Conservation (phyloP, 1,140 invertebrate species). For the Drosophila truncata region DNA sequence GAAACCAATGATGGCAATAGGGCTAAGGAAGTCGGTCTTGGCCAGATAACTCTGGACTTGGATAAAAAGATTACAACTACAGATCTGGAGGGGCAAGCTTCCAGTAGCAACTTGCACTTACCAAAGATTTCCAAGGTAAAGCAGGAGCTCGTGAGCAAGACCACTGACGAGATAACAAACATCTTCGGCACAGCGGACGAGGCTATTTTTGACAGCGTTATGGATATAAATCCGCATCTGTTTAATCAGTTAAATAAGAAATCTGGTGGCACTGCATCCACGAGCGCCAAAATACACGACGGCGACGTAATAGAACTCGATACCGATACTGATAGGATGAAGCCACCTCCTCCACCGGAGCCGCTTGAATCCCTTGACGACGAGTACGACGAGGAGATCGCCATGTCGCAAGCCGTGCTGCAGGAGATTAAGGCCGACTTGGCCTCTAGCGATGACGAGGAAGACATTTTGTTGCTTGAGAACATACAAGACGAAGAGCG, state of each 20-base stretch:
- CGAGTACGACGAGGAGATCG: slow-evolving; percentile 56
- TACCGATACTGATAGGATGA: not conserved
- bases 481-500: not conserved
- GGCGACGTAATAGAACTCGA: slow-evolving; percentile 60
- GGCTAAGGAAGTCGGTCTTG: not conserved
- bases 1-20: not conserved
- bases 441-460: slow-evolving; percentile 26
- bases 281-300: slow-evolving; percentile 20
- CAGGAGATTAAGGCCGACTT: slow-evolving; percentile 75
- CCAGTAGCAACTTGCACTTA: slow-evolving; percentile 43
- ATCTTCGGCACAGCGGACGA: slow-evolving; percentile 72
- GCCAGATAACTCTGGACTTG: not conserved
- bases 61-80: not conserved
- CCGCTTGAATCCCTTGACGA: slow-evolving; percentile 8
- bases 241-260: slow-evolving; percentile 32
- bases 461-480: slow-evolving; percentile 1
- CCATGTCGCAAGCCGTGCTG: slow-evolving; percentile 58
- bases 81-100: not conserved
- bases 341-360: not conserved
- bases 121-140: slow-evolving; percentile 64
- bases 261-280: not conserved
- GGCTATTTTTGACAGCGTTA: slow-evolving; percentile 33
- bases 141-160: slow-evolving; percentile 48
- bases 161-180: slow-evolving; percentile 44
- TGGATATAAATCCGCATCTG: slow-evolving; percentile 57